Conservation (phyloP, 1,140 invertebrate genomes). For the Lutraria rhynchaena region DNA sequence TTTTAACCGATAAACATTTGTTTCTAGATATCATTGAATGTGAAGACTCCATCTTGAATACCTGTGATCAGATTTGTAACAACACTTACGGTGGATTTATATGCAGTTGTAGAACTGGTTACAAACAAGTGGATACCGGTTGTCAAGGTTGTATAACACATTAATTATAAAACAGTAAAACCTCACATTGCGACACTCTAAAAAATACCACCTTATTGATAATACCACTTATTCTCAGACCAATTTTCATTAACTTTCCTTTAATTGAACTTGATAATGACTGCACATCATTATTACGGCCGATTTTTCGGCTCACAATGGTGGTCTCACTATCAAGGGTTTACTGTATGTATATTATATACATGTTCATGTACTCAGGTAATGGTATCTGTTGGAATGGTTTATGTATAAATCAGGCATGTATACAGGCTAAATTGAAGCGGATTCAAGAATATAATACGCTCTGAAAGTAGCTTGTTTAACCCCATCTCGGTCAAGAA, state of each 20-base stretch:
- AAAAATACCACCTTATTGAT: background rate
- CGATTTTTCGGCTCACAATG: background rate
- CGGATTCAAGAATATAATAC: too few species aligned
- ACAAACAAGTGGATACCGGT: background rate
- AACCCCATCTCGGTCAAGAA: too few species aligned
- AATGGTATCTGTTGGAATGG: too few species aligned
- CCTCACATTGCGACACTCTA: background rate
- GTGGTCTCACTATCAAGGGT: too few species aligned
- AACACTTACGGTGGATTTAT: slow-evolving; percentile 22
- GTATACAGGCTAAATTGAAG: too few species aligned
- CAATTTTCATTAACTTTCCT: background rate
- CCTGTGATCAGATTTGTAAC: slow-evolving; percentile 27
- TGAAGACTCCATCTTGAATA: background rate
- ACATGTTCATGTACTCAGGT: too few species aligned
- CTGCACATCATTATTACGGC: background rate
- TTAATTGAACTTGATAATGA: background rate
- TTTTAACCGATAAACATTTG: too few species aligned
- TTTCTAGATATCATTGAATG: slow-evolving; percentile 17
- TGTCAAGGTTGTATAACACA: background rate
- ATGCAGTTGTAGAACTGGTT: slow-evolving; percentile 23
- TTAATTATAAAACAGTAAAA: background rate
- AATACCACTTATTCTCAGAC: too few species aligned
- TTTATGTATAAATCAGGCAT: too few species aligned
- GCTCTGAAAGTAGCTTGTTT: too few species aligned
- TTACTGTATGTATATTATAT: too few species aligned